A percentile compares a stretch with the other conserved stretches of the same genome.
These are phyloP conservation scores for Danaus plexippus DNA, from an alignment of 1,140 invertebrate species.

Conservation along the genomic window DNA sequence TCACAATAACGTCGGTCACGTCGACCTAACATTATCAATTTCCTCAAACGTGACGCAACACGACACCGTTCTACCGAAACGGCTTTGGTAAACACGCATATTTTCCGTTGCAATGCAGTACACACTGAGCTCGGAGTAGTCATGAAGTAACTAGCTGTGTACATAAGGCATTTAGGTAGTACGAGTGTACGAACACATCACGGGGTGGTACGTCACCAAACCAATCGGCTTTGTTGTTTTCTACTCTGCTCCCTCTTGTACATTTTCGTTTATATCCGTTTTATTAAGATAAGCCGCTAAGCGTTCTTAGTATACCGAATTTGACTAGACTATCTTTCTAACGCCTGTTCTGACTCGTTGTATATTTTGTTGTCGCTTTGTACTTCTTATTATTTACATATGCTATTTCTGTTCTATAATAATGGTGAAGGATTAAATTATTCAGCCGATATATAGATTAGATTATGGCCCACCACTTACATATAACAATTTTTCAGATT, in stretches of 20 bases:
- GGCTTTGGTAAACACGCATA: slow-evolving; percentile 71
- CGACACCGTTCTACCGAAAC: slow-evolving; percentile 70
- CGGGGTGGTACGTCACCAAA: slow-evolving; percentile 69
- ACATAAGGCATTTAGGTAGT: slow-evolving; percentile 72
- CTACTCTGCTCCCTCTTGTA: slow-evolving; percentile 62
- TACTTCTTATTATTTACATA: too few species aligned
- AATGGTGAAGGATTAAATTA: too few species aligned
- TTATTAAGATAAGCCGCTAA: slow-evolving; percentile 18
- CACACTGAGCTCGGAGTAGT: slow-evolving; percentile 71
- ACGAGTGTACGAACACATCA: slow-evolving; percentile 62
- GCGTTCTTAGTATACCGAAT: slow-evolving; percentile 2
- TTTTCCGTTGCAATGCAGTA: slow-evolving; percentile 72
- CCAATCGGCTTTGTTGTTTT: slow-evolving; percentile 70
- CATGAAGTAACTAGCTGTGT: slow-evolving; percentile 71
- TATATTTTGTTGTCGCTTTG: too few species aligned
- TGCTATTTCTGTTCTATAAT: too few species aligned
- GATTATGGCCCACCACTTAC: too few species aligned
- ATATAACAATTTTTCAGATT: too few species aligned
- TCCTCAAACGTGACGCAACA: slow-evolving; percentile 69
- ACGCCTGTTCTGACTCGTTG: background rate
- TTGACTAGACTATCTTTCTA: background rate
- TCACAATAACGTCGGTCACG: slow-evolving; percentile 65
- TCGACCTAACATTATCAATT: slow-evolving; percentile 69
- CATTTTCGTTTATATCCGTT: slow-evolving; percentile 40
- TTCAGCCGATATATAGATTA: too few species aligned